A percentile compares a stretch with the other conserved stretches of the same genome.
Conservation (phyloP, 2,797 vertebrate species). For the Pteropus rufus region DNA sequence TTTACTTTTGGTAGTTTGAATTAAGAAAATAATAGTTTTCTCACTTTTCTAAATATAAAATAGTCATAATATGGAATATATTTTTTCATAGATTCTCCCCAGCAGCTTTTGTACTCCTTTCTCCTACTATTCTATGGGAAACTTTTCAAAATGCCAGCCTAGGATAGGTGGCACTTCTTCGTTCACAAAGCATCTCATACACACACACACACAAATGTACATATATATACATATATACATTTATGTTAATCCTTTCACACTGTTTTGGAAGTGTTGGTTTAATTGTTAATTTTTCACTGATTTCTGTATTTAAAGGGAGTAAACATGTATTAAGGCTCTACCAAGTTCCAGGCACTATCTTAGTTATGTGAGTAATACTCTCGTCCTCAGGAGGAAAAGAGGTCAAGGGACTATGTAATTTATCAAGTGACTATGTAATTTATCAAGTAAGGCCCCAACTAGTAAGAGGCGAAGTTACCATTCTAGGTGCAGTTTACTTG, state of each 20-base stretch:
- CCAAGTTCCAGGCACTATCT: not conserved
- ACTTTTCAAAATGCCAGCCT: not conserved
- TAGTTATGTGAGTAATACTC: not conserved
- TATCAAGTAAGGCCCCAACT: not conserved
- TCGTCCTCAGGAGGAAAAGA: not conserved
- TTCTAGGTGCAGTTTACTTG: not conserved
- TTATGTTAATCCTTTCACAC: not conserved
- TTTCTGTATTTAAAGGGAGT: not conserved
- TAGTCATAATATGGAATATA: not conserved
- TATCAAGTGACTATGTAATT: not conserved
- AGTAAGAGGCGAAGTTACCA: not conserved
- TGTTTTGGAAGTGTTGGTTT: not conserved
- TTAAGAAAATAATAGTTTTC: not conserved
- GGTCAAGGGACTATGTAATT: not conserved
- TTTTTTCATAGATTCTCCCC: not conserved
- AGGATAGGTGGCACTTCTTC: not conserved
- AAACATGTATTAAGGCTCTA: not conserved
- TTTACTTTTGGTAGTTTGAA: not conserved
- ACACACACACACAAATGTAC: no score
- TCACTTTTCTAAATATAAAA: not conserved
- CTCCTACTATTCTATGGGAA: not conserved
- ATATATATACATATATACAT: not conserved
- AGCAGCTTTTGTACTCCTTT: not conserved
- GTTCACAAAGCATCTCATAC: not conserved
- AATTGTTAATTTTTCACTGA: not conserved